phyloP scores from a whole-genome alignment of 2,797 vertebrate species.

The Microctenopoma stevenorrisi region DNA sequence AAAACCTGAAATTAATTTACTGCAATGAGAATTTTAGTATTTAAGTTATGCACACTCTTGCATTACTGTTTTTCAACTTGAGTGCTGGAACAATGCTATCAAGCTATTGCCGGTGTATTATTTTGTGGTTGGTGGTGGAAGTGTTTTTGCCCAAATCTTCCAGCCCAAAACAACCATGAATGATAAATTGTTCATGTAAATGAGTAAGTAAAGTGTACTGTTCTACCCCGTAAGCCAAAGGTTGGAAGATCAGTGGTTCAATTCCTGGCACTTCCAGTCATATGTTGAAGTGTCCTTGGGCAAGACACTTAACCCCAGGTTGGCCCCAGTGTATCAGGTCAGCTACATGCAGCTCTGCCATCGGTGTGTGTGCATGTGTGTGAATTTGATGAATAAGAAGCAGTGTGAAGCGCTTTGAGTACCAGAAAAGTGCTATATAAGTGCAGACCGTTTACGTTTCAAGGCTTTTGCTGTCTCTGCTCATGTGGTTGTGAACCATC shows the following conservation, averaged over 20 bases:
- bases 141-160: background rate
- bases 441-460: too few species aligned
- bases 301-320: too few species aligned
- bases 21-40: background rate
- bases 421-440: too few species aligned
- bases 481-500: background rate
- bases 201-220: background rate
- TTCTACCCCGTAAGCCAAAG: too few species aligned
- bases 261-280: too few species aligned
- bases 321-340: too few species aligned
- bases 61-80: background rate
- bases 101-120: background rate
- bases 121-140: background rate
- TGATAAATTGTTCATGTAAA: background rate
- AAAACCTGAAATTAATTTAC: background rate
- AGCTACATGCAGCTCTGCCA: too few species aligned
- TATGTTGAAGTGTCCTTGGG: too few species aligned
- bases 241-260: too few species aligned
- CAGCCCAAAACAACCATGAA: background rate
- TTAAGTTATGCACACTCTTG: background rate
- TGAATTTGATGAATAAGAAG: too few species aligned
- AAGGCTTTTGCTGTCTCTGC: background rate
- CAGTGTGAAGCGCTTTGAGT: too few species aligned
- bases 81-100: background rate
- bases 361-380: too few species aligned